Evolutionary conservation across 2,888 invertebrate species (phyloP), one percentile per base, ranked within the genome.

Genomic region (Lepidochitona cinerea): DNA sequence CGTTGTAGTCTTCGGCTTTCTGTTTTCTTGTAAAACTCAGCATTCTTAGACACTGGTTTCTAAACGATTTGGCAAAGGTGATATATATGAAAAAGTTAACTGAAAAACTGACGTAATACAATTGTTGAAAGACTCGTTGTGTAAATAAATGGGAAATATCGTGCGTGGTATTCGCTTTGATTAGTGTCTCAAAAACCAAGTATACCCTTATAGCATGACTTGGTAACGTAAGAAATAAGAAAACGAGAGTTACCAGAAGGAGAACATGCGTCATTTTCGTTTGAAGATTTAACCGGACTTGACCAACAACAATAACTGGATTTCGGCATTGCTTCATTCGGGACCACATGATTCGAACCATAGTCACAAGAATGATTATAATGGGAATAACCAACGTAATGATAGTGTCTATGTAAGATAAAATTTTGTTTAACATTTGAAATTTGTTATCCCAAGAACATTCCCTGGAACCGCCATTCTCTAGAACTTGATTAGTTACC

Each of bases 21-120:
- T n/a, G n/a, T n/a, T n/a, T n/a, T n/a, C n/a, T n/a, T n/a, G n/a
- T n/a, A n/a, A n/a, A n/a, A n/a, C n/a, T n/a, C n/a, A n/a, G n/a
- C n/a, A n/a, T n/a, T n/a, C n/a, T n/a, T n/a, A 71, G 53, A 73
- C 84, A 81, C n/a, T 76, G 73, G 37, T 75, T 79, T 32, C 85
- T 70, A 72, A 86, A 86, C 49, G 79, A 81, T 18, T 80, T 75
- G 3, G 84, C 85, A 71, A 81, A 85, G 1, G 72, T 68, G 5
- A 83, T 73, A 68, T 86, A 86, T 7, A 86, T 79, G 14, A 83
- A 32, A n/a, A 84, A 69, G 66, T 86, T 86, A 18, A 84, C 80
- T 6, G 84, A 78, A 52, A 83, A 80, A 26, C 83, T 84, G 52
- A 82, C 35, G 68, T 84, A 84, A 73, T 84, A 86, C 4, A 85